Conservation (phyloP, 1,140 invertebrate species). For the Eciton burchellii region DNA sequence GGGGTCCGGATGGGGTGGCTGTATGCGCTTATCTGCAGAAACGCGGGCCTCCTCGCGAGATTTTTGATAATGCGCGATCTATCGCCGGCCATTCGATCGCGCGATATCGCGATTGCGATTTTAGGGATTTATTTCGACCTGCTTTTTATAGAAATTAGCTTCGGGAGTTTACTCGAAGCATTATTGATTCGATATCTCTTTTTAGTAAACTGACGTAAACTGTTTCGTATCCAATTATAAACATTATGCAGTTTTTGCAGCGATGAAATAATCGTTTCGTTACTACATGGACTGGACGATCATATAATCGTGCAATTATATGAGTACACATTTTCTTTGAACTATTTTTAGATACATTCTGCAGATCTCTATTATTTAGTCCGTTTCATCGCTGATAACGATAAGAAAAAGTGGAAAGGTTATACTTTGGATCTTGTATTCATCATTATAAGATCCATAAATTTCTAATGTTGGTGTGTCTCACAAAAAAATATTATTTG, state of each 20-base stretch:
- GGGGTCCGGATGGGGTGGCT: neutral
- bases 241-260: conserved; percentile 38
- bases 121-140: neutral
- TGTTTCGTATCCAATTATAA: too few relatives aligned
- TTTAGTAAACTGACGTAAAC: too few relatives aligned
- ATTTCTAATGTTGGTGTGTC: neutral
- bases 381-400: too few relatives aligned
- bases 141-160: neutral
- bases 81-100: neutral
- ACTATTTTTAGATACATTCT: too few relatives aligned
- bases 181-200: too few relatives aligned
- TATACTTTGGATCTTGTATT: neutral
- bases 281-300: too few relatives aligned
- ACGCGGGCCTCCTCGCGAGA: neutral
- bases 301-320: neutral
- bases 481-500: neutral
- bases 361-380: too few relatives aligned
- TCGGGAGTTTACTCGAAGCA: too few relatives aligned
- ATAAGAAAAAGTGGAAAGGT: neutral
- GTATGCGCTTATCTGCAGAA: neutral
- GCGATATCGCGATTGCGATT: neutral
- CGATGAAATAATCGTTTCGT: conserved; percentile 21
- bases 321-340: neutral
- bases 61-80: neutral
- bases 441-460: neutral